These are phyloP conservation scores for Muscina levida DNA, from an alignment of 2,888 invertebrate genomes.

Conservation along the genomic window DNA sequence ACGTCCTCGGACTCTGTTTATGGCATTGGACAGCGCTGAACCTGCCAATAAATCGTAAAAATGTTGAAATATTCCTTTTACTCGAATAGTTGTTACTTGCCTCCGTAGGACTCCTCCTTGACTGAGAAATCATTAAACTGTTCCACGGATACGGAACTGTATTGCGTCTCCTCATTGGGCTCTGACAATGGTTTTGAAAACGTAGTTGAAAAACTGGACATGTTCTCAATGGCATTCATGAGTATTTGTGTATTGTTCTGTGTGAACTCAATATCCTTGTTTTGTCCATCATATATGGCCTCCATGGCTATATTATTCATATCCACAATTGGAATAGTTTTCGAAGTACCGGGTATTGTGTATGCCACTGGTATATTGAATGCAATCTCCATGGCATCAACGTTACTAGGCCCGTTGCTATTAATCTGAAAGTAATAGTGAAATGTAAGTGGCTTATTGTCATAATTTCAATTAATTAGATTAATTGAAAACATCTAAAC, in stretches of 20 bases:
- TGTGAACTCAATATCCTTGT: slow-evolving; percentile 73
- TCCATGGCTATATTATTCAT: slow-evolving; percentile 76
- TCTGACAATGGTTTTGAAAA: slow-evolving; percentile 38
- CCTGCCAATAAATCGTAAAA: slow-evolving; percentile 58
- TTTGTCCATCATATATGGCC: slow-evolving; percentile 76
- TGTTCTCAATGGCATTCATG: slow-evolving; percentile 74
- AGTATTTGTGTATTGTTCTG: slow-evolving; percentile 76
- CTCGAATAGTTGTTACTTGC: slow-evolving; percentile 8
- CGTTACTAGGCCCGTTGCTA: slow-evolving; percentile 78
- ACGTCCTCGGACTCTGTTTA: slow-evolving; percentile 69
- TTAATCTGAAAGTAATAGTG: slow-evolving; percentile 70
- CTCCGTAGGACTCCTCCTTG: slow-evolving; percentile 38
- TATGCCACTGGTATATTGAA: slow-evolving; percentile 78
- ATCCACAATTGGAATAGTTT: slow-evolving; percentile 75
- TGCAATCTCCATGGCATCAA: slow-evolving; percentile 75
- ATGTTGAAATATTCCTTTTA: background rate
- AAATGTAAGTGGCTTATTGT: too few species aligned
- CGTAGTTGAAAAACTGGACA: slow-evolving; percentile 60
- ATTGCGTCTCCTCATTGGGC: slow-evolving; percentile 65
- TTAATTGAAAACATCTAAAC: too few species aligned
- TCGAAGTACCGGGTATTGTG: slow-evolving; percentile 72
- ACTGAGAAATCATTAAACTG: slow-evolving; percentile 66
- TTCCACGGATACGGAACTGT: slow-evolving; percentile 69
- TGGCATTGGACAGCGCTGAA: slow-evolving; percentile 70
- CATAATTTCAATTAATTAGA: too few species aligned